These are phyloP conservation scores for Centropus unirufus DNA, from an alignment of 2,113 vertebrate genomes.

Conservation along the genomic window DNA sequence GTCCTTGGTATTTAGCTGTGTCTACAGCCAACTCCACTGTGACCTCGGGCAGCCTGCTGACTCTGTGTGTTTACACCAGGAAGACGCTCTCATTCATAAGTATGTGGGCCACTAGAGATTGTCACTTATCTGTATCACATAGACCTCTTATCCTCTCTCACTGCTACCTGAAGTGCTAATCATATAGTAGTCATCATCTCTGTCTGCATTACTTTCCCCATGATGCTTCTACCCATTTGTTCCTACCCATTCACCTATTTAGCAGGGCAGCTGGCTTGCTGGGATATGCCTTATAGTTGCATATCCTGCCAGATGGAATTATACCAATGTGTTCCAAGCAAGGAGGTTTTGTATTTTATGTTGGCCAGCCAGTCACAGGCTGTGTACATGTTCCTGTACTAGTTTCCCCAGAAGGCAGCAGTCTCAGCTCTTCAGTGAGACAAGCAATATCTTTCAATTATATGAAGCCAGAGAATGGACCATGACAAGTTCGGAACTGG, in stretches of 20 bases:
- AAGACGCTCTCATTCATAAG: background rate
- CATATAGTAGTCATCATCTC: background rate
- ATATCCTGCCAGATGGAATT: background rate
- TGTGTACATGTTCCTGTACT: rapidly evolving
- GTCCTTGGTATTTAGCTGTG: background rate
- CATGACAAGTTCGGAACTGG: background rate
- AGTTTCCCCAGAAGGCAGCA: background rate
- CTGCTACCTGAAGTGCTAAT: background rate
- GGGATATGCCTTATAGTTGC: background rate
- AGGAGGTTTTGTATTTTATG: background rate
- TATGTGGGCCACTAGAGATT: background rate
- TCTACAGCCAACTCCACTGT: background rate
- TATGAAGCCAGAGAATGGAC: background rate
- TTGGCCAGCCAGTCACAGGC: background rate
- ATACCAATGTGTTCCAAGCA: background rate
- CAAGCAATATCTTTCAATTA: background rate
- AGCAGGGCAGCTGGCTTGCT: background rate
- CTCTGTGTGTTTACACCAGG: background rate
- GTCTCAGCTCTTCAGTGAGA: background rate
- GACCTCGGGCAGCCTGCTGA: background rate
- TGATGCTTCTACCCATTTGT: rapidly evolving
- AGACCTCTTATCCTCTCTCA: background rate
- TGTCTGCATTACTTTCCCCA: background rate
- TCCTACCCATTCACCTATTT: background rate
- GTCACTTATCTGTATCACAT: background rate